Conservation (phyloP, 2,113 vertebrate genomes). For the Agapornis roseicollis region DNA sequence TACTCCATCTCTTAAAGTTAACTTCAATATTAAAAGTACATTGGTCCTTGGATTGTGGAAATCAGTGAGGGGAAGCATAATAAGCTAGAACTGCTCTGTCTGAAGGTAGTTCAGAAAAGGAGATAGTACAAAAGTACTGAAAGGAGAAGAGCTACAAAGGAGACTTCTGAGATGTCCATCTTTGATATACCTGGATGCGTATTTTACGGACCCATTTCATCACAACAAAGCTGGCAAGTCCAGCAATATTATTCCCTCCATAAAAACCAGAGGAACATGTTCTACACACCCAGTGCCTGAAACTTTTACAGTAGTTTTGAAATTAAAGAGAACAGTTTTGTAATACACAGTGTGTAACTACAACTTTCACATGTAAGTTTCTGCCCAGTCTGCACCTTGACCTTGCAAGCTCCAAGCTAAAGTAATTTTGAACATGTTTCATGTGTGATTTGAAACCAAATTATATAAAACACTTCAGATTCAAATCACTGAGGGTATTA, state of each 20-base stretch:
- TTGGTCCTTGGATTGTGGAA: not conserved
- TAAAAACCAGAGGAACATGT: not conserved
- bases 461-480: not conserved
- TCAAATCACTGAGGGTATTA: not conserved
- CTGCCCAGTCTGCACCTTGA: not conserved
- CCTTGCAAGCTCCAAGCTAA: not conserved
- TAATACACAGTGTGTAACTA: not conserved
- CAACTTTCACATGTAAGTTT: not conserved
- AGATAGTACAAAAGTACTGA: not conserved
- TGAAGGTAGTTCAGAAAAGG: not conserved
- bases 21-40: not conserved
- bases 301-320: not conserved
- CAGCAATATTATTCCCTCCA: not conserved
- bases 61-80: not conserved
- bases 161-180: not conserved
- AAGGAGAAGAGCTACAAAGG: not conserved
- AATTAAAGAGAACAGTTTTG: not conserved
- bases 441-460: not conserved
- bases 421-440: not conserved
- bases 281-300: not conserved
- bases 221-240: not conserved
- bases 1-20: not conserved
- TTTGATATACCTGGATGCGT: not conserved
- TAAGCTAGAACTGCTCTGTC: not conserved
- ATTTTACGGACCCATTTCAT: not conserved